Conservation (phyloP, 1,140 invertebrate species). For the Magallana ariakensis region DNA sequence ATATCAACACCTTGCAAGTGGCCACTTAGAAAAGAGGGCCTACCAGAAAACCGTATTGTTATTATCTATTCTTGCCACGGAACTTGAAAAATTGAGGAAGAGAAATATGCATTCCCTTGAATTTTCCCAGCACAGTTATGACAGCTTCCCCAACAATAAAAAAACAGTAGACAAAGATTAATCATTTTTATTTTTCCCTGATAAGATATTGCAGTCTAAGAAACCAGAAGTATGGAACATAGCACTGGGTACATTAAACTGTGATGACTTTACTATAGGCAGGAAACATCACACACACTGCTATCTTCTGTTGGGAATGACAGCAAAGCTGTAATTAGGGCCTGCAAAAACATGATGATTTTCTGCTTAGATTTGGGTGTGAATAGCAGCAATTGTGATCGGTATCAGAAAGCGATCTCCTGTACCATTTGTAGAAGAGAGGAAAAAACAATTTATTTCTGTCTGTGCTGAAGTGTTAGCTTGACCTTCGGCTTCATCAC, state of each 20-base stretch:
- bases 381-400: conserved; percentile 34
- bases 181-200: conserved; percentile 31
- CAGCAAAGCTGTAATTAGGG: conserved; percentile 12
- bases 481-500: conserved; percentile 19
- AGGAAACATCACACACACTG: conserved; percentile 30
- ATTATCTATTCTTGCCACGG: conserved; percentile 34
- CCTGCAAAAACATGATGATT: conserved; percentile 35
- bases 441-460: conserved; percentile 39
- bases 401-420: conserved; percentile 32
- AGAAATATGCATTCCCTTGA: conserved; percentile 10
- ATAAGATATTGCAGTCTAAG: conserved; percentile 2
- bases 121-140: conserved; percentile 29
- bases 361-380: conserved; percentile 35
- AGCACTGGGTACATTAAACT: conserved; percentile 19
- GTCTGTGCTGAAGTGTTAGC: conserved; percentile 33
- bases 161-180: conserved; percentile 26
- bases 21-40: conserved; percentile 1
- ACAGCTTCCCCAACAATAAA: conserved; percentile 19
- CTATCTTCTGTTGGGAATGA: conserved; percentile 21
- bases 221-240: conserved; percentile 12
- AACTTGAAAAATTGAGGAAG: conserved; percentile 36
- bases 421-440: conserved; percentile 33
- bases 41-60: conserved; percentile 31
- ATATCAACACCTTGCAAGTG: conserved; percentile 45
- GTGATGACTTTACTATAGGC: conserved; percentile 17